Evolutionary conservation across 2,888 invertebrate genomes (phyloP), one percentile per base, ranked within the genome.

Genomic region (Drosophila lutescens): DNA sequence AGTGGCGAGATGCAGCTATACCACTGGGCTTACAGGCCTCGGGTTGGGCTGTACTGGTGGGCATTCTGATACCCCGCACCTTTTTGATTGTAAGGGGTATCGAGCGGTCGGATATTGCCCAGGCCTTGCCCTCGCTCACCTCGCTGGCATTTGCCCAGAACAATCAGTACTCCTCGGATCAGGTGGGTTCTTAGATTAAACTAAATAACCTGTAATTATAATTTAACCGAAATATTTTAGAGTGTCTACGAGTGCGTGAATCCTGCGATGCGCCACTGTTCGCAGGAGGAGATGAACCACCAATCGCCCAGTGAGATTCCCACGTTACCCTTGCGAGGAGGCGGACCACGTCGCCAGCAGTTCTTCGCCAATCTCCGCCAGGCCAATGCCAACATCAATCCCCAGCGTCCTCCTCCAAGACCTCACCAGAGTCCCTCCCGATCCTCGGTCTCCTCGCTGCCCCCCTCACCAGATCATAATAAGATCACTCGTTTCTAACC

Each of bases 31-130:
- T 95, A 2, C 93, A 95, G 46, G 93, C 93, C 2, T 95, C 95
- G 0, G 95, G 94, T 0, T 94, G 94, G 82, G 93, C 94, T 1
- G 93, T 95, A 43, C 91, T 95, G 30, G 92, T 94, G 8, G 93
- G 94, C 0, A 93, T 95, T n/a, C 93, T 95, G 75, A 94, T 95
- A 83, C 95, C 95, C 0, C 92, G 95, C 55, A 95, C 95, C 0
- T 95, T 95, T 80, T 92, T 95, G 63, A 95, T 95, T 93, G 93
- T 94, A 5, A 93, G 94, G 2, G 94, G 95, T 30, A 93, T 94
- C 26, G 94, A 94, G 23, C 92, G 94, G 20, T 94, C 94, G 46
- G 94, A 94, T 76, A 92, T 94, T 74, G 93, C 93, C 2, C 93
- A 93, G 78, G 93, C 93, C 0, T 80, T 94, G 58, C 94, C 94